Percentiles rank a stretch among this genome's conserved stretches.
These are phyloP conservation scores for Neofelis nebulosa DNA, from an alignment of 2,113 vertebrate genomes.

Conservation along the genomic window DNA sequence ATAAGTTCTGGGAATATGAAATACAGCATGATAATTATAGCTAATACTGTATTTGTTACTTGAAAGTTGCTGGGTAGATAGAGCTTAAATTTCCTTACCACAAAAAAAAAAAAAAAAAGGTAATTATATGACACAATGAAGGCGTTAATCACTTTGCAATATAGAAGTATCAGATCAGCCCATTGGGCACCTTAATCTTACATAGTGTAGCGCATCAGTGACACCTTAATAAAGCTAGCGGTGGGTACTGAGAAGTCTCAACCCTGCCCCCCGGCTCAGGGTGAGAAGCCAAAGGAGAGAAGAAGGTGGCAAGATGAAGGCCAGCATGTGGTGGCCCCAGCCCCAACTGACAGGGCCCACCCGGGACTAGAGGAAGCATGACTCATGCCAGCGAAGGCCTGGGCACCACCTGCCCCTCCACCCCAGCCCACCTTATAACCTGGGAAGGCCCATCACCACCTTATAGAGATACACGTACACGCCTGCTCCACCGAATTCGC, in stretches of 20 bases:
- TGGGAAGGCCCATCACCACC: background rate
- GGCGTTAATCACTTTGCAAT: background rate
- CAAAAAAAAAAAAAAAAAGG: background rate
- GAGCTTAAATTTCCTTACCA: background rate
- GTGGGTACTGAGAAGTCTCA: background rate
- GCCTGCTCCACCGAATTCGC: accelerated
- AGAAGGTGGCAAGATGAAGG: background rate
- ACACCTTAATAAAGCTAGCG: background rate
- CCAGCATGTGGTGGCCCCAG: background rate
- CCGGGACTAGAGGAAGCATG: background rate
- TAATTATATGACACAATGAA: background rate
- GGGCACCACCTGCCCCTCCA: background rate
- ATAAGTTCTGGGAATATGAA: background rate
- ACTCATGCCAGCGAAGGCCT: background rate
- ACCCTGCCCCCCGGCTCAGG: background rate
- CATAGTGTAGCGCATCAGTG: background rate
- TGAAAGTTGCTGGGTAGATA: background rate
- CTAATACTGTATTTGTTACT: background rate
- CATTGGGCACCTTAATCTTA: background rate
- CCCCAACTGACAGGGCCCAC: background rate
- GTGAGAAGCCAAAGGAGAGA: background rate
- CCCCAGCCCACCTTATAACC: background rate
- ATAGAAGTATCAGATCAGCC: background rate
- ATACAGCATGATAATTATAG: background rate
- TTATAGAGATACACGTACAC: accelerated